phyloP scores from a whole-genome alignment of 1,140 invertebrate species.

The Lysiphlebus fabarum region DNA sequence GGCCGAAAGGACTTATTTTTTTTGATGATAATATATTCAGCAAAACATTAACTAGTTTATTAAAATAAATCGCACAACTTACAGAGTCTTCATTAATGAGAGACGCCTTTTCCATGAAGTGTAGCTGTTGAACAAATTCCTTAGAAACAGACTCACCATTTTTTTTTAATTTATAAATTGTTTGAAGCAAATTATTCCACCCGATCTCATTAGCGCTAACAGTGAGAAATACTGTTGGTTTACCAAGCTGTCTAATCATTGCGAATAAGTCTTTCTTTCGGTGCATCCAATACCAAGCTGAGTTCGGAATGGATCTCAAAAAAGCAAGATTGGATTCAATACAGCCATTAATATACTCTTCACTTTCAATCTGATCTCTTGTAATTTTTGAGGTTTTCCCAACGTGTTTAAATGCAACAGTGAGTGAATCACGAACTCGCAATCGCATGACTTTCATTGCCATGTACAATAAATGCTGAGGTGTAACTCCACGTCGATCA shows the following conservation, averaged over 20 bases:
- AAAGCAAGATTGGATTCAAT: constrained; percentile 29
- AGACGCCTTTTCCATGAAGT: constrained; percentile 33
- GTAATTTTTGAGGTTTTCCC: constrained; percentile 26
- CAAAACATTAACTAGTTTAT: constrained; percentile 40
- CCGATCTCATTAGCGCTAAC: constrained; percentile 39
- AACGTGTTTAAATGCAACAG: constrained; percentile 32
- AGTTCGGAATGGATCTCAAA: constrained; percentile 25
- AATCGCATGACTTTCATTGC: constrained; percentile 29
- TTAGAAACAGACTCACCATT: constrained; percentile 31
- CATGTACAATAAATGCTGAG: constrained; percentile 26
- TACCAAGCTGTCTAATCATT: constrained; percentile 37
- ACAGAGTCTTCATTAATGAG: constrained; percentile 50
- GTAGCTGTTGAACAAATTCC: constrained; percentile 26
- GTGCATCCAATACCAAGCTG: constrained; percentile 34
- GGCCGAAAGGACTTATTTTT: constrained; percentile 31
- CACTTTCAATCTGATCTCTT: not conserved
- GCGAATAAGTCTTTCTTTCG: constrained; percentile 47
- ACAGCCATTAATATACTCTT: constrained; percentile 27
- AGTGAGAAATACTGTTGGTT: constrained; percentile 36
- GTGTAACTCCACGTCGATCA: constrained; percentile 24
- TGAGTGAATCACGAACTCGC: constrained; percentile 22
- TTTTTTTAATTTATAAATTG: constrained; percentile 42
- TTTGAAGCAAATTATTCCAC: constrained; percentile 42
- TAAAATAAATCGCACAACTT: constrained; percentile 49
- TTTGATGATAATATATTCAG: constrained; percentile 29